A percentile compares a stretch with the other conserved stretches of the same genome.
These are phyloP conservation scores for Drosophila willistoni DNA, from an alignment of 1,140 invertebrate species.

Conservation along the genomic window DNA sequence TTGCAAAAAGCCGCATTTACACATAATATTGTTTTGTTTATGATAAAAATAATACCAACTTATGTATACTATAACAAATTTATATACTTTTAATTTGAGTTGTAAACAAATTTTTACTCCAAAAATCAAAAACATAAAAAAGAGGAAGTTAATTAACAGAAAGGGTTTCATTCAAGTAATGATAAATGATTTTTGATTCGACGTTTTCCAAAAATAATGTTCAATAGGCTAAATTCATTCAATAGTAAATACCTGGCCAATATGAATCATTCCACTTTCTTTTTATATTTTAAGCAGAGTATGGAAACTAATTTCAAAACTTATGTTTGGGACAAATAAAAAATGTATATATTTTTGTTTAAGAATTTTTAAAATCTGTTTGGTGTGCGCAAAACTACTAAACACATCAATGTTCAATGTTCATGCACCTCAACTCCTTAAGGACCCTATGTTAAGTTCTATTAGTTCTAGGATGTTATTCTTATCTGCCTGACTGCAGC, in stretches of 20 bases:
- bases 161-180: conserved; percentile 11
- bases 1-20: conserved; percentile 2
- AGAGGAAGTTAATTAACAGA: background rate
- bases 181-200: conserved; percentile 5
- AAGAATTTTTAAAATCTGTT: background rate
- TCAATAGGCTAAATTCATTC: background rate
- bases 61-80: conserved; percentile 6
- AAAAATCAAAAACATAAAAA: background rate
- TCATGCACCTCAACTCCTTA: background rate
- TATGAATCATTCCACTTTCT: background rate
- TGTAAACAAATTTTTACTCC: background rate
- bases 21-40: conserved; percentile 11
- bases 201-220: background rate
- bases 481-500: background rate
- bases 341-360: too few species aligned
- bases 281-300: background rate
- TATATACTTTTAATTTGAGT: background rate
- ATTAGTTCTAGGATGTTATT: background rate
- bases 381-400: background rate
- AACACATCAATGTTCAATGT: background rate
- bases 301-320: background rate
- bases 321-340: too few species aligned
- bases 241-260: background rate
- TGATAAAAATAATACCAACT: conserved; percentile 1
- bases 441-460: background rate